Conservation (phyloP, 2,797 vertebrate genomes). For the Ciconia nigra region DNA sequence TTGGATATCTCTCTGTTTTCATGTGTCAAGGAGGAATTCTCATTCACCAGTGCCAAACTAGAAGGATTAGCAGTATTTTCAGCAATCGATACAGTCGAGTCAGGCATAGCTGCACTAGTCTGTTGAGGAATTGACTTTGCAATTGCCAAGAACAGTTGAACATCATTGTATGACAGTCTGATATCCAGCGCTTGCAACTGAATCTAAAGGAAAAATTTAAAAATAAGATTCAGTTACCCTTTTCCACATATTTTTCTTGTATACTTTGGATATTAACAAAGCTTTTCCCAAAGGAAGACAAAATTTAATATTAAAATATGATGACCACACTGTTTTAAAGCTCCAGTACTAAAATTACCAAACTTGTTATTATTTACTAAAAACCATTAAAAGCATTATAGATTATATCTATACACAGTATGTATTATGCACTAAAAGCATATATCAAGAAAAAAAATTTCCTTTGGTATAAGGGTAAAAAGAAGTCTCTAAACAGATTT, state of each 20-base stretch:
- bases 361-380: background rate
- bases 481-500: background rate
- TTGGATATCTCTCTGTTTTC: slow-evolving; percentile 68
- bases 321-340: background rate
- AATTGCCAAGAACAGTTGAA: slow-evolving; percentile 94
- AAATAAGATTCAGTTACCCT: background rate
- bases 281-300: background rate
- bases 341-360: background rate
- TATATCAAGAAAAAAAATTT: background rate
- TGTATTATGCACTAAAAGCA: background rate
- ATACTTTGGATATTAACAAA: background rate
- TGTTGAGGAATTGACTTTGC: slow-evolving; percentile 90
- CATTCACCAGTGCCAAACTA: background rate
- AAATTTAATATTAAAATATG: background rate
- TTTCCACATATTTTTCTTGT: background rate
- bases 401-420: no score
- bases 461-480: background rate
- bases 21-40: background rate
- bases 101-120: slow-evolving; percentile 52
- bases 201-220: slow-evolving; percentile 77
- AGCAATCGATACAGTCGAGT: background rate
- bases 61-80: background rate
- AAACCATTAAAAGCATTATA: background rate
- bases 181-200: slow-evolving; percentile 94
- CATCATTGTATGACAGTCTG: slow-evolving; percentile 96